Base-by-base conservation (phyloP, 2,113 vertebrate genomes). In the Scytalopus superciliaris region DNA sequence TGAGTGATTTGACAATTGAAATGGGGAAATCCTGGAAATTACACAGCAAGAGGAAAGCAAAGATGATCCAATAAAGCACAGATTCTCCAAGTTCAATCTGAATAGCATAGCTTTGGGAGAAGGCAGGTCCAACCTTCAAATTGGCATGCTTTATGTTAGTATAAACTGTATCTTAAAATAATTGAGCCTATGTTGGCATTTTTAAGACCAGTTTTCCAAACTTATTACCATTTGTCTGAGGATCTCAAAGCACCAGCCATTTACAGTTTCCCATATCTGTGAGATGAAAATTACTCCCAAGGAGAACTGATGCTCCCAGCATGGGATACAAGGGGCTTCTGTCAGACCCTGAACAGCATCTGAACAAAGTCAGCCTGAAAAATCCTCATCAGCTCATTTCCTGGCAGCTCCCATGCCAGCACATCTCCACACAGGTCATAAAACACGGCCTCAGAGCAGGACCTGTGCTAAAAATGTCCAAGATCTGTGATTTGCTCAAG, bases 251-350 rank as follows among this genome's bases (percentile, higher is more conserved):
- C 27, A 80, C 9, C 42, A 57, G 50, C 5, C 37, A 37, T 23
- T 19, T 47, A 10, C 9, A 89, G 2, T 39, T 63, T 45, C 18
- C 63, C 18, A 1, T 11, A 2, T 9, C 24, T 56, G 9, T 3
- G 17, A 47, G 30, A 47, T 24, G 23, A 60, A 37, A 75, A 27
- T 17, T 10, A 19, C 22, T 62, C 35, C 52, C 75, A 42, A 50
- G 62, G 28, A 86, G 21, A 30, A 56, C 30, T 69, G 35, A 35
- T 44, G 7, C 19, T 40, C 12, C 73, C 17, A 52, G 23, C 1
- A 1, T 0, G 3, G 31, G 3, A 49, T 37, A 12, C 8, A 12
- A 39, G 12, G 7, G 10, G 16, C 8, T 81, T 56, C 19, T 1
- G 2, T 50, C 27, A 50, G 28, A 37, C 2, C 9, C 25, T 42